Percentiles rank a stretch among this genome's conserved stretches.
Conservation (phyloP, 2,113 vertebrate species). For the Aleadryas rufinucha region DNA sequence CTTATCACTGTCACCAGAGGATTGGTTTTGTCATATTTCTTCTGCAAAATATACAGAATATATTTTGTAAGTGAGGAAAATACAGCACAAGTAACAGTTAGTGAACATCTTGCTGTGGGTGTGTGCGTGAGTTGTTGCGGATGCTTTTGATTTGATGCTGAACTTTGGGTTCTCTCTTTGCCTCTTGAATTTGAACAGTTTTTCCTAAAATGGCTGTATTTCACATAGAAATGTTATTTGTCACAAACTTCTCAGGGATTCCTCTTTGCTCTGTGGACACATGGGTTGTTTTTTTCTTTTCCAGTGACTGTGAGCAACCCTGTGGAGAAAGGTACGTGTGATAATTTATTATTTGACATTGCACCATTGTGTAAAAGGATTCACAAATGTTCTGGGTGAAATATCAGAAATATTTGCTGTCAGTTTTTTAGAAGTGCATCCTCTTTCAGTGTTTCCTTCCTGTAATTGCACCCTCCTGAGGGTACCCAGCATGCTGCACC, state of each 20-base stretch:
- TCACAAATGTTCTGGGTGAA: not conserved
- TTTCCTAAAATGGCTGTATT: not conserved
- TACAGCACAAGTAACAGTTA: not conserved
- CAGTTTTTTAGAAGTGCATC: not conserved
- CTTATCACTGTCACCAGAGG: not conserved
- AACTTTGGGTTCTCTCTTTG: not conserved
- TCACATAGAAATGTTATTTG: not conserved
- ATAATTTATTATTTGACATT: not conserved
- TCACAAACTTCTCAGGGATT: not conserved
- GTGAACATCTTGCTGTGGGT: not conserved
- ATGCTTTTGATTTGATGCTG: not conserved
- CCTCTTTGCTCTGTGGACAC: not conserved
- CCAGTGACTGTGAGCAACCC: constrained; percentile 88
- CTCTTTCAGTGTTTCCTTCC: not conserved
- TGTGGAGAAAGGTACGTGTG: constrained; percentile 85
- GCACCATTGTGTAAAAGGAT: not conserved
- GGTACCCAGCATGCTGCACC: not conserved
- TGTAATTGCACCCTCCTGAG: not conserved
- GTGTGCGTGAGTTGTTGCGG: not conserved
- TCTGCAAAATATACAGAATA: not conserved
- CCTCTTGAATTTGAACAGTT: not conserved
- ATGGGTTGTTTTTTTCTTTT: not conserved
- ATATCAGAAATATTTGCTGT: not conserved
- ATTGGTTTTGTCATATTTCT: not conserved
- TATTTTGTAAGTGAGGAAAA: not conserved